Evolutionary conservation across 2,888 invertebrate genomes (phyloP).

Genomic region (Hypselothyrea guttata): DNA sequence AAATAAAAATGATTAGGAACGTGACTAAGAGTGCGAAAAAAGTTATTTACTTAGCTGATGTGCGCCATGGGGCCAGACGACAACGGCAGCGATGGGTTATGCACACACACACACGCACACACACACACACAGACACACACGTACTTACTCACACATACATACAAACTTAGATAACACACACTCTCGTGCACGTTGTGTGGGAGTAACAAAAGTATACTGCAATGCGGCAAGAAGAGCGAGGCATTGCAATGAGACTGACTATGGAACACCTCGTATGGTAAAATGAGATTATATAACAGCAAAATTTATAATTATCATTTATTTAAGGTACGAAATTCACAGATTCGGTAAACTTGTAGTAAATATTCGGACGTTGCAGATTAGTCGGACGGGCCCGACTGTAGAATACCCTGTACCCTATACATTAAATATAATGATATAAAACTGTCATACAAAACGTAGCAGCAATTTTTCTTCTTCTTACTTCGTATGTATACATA

Average conservation of each 20-base stretch:
- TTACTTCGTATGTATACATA: no score
- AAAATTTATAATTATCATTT: no score
- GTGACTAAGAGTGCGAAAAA: constrained; percentile 80
- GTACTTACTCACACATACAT: no score
- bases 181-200: constrained; percentile 22
- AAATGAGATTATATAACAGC: no score
- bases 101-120: constrained; percentile 33
- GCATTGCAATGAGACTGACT: neutral
- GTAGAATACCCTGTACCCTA: no score
- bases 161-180: constrained; percentile 15
- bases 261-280: constrained; percentile 5
- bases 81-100: constrained; percentile 40
- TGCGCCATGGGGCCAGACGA: constrained; percentile 61
- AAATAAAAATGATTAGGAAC: constrained; percentile 81
- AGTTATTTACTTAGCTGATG: constrained; percentile 71
- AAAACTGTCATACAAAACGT: no score
- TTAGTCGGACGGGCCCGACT: no score
- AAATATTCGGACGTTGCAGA: no score
- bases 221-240: constrained; percentile 39
- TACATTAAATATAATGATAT: no score
- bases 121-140: constrained; percentile 14
- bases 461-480: no score
- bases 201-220: constrained; percentile 53
- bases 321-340: no score
- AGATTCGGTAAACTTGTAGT: no score